phyloP scores from a whole-genome alignment of 2,888 invertebrate species.

The Tipula lateralis region DNA sequence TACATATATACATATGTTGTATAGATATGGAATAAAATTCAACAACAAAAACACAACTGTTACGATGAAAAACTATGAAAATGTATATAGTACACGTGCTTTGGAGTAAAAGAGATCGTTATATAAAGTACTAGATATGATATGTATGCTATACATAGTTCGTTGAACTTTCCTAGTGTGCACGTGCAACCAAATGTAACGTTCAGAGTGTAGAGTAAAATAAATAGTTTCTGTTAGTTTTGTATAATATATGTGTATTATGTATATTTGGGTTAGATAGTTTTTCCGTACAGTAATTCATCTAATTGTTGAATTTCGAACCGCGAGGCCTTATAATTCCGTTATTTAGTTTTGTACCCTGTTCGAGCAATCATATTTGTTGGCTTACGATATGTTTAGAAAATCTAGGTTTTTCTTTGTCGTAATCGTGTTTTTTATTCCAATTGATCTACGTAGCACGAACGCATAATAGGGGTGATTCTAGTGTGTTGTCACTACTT shows the following conservation, averaged over 20 bases:
- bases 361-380: not conserved
- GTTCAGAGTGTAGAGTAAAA: not conserved
- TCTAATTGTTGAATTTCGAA: not conserved
- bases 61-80: not conserved
- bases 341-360: not conserved
- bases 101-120: constrained; percentile 1
- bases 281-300: not conserved
- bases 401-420: not conserved
- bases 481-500: not conserved
- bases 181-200: not conserved
- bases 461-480: not conserved
- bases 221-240: not conserved
- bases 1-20: too few relatives aligned
- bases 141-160: not conserved
- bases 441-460: not conserved
- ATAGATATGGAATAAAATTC: not conserved
- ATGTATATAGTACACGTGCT: not conserved
- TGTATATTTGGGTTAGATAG: not conserved
- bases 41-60: not conserved
- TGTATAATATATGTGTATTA: too few relatives aligned
- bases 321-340: not conserved
- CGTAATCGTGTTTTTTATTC: not conserved
- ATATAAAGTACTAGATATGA: not conserved
- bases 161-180: not conserved
- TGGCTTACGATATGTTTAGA: constrained; percentile 5